Percentiles rank a stretch among this genome's conserved stretches.
These are phyloP conservation scores for Meteorus colon DNA, from an alignment of 2,888 invertebrate species.

Conservation along the genomic window DNA sequence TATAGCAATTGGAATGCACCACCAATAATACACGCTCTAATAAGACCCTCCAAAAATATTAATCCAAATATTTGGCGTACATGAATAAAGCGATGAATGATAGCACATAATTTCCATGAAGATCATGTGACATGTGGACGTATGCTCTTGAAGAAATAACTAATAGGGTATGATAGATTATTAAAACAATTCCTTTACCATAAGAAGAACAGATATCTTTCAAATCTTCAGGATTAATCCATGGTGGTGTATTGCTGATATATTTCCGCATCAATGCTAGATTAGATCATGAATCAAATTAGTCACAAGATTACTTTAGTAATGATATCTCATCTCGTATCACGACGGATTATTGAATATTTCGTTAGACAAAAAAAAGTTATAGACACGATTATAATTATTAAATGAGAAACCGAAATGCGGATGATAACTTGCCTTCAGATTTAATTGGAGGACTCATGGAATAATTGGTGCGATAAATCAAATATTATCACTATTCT, in stretches of 20 bases:
- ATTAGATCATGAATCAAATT: constrained; percentile 13
- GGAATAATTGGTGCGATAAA: constrained; percentile 40
- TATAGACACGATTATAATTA: neutral
- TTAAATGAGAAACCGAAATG: neutral
- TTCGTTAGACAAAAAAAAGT: neutral
- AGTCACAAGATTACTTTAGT: constrained; percentile 12
- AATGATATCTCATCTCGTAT: neutral
- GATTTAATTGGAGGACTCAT: constrained; percentile 50
- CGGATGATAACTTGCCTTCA: constrained; percentile 42
- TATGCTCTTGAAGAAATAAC: neutral
- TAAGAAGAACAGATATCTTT: constrained; percentile 44
- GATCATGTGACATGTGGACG: no score
- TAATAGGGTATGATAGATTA: neutral
- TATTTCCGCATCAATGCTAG: constrained; percentile 23
- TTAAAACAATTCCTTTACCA: constrained; percentile 38
- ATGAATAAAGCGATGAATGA: neutral
- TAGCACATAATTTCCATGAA: neutral
- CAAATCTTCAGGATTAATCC: constrained; percentile 41
- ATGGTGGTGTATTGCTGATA: constrained; percentile 43
- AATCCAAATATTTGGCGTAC: neutral
- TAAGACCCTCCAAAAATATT: neutral
- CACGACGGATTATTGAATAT: neutral
- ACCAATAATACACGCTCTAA: no score
- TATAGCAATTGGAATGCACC: neutral
- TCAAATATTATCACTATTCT: constrained; percentile 14